Base-by-base conservation (phyloP, 1,140 invertebrate species). In the Araneus ventricosus region DNA sequence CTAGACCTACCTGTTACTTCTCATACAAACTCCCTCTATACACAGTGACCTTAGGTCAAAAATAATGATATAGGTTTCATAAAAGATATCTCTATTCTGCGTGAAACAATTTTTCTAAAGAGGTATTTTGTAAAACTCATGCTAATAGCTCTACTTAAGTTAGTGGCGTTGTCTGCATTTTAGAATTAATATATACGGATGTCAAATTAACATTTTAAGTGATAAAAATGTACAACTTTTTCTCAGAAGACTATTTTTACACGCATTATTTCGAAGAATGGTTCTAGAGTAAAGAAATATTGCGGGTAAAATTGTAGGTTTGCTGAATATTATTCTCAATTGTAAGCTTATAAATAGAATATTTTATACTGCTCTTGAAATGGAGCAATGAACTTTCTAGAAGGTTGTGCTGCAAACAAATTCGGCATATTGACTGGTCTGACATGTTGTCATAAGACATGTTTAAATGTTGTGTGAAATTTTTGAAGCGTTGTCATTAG, bases 1-100 rank as follows among this genome's bases (percentile, higher is more conserved):
- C 52, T 61, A 57, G 84, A 52, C 84, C 84, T 57, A 86, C 52
- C 52, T 22, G 52, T 52, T 57, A 59, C 84, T 86, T 86, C 84
- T 86, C 52, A 86, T 86, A 27, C n/a, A 59, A 86, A 61, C 52
- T 24, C 30, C 37, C 59, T 61, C 84, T 86, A 86, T 52, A 86
- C 45, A 86, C 20, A 30, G 5, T 59, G 84, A 86, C 84, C 84
- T 86, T 27, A 61, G 30, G 52, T 86, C 30, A 34, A 20, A 59
- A 57, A 27, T 86, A 86, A 86, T 86, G 57, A 86, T 86, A 57
- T 37, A 34, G 20, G 27, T 37, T 86, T 30, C 70, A 37, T 22
- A 57, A 27, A 84, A 45, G 84, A 86, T 59, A 34, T 30, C 84
- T 34, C n/a, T 57, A 86, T 57, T 86, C 30, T 34, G 27, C 52